These are phyloP conservation scores for Celastrina argiolus DNA, from an alignment of 2,888 invertebrate species.

Conservation along the genomic window DNA sequence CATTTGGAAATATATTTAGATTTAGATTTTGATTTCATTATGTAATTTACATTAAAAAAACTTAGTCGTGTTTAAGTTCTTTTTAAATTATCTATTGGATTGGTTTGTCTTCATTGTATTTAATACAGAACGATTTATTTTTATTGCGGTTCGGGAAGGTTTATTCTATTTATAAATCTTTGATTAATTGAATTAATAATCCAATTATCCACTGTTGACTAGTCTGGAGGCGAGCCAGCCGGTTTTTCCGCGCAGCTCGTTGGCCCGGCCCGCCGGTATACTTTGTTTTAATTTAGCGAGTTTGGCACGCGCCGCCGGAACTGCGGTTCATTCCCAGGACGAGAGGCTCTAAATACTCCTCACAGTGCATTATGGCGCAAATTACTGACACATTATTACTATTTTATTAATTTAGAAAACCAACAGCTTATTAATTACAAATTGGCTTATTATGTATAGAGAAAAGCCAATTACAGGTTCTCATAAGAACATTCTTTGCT, in stretches of 20 bases:
- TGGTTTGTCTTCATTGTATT: too few relatives aligned
- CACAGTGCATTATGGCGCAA: background rate
- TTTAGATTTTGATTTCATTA: too few relatives aligned
- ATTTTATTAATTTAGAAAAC: too few relatives aligned
- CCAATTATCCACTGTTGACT: background rate
- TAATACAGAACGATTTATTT: background rate
- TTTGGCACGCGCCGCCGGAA: conserved; percentile 17
- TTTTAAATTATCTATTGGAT: too few relatives aligned
- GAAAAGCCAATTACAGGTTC: too few relatives aligned
- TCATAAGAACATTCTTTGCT: too few relatives aligned
- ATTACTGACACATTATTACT: too few relatives aligned
- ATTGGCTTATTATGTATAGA: too few relatives aligned
- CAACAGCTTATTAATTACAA: too few relatives aligned
- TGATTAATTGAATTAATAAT: background rate
- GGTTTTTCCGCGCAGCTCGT: conserved; percentile 7
- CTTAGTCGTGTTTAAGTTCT: too few relatives aligned
- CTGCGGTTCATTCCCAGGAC: conserved; percentile 11
- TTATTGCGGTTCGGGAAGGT: background rate
- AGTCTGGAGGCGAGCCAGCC: conserved; percentile 3
- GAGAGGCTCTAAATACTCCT: background rate
- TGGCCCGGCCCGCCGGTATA: conserved; percentile 10
- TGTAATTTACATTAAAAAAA: too few relatives aligned
- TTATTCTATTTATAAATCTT: background rate
- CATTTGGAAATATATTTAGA: too few relatives aligned
- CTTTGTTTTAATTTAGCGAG: conserved; percentile 17